Evolutionary conservation across 1,140 invertebrate species (phyloP).

Genomic region (Nasonia vitripennis): DNA sequence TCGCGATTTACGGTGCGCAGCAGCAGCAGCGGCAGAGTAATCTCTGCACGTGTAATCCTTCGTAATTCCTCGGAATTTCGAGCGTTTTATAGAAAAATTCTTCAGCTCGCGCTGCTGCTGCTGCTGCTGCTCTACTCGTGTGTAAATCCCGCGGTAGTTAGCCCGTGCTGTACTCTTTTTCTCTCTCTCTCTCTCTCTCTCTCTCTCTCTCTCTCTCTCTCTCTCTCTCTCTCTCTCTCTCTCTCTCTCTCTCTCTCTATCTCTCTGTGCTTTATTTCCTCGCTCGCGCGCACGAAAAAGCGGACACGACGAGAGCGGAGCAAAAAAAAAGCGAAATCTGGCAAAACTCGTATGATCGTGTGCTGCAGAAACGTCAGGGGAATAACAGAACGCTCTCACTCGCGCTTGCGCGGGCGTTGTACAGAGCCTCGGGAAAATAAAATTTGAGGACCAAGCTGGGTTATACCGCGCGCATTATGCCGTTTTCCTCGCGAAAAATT

Average conservation of each 20-base stretch:
- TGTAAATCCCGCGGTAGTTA: constrained; percentile 44
- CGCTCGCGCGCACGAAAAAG: not conserved
- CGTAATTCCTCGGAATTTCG: constrained; percentile 43
- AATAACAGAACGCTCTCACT: not conserved
- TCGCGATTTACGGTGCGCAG: not conserved
- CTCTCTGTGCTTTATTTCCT: constrained; percentile 31
- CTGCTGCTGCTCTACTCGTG: constrained; percentile 22
- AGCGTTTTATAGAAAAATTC: constrained; percentile 43
- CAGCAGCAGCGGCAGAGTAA: not conserved
- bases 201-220: too few species aligned
- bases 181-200: not conserved
- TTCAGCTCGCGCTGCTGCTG: not conserved
- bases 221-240: not conserved
- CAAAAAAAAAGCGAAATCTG: not conserved
- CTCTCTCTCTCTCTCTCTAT: not conserved
- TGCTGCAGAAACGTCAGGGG: not conserved
- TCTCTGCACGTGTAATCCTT: constrained; percentile 35
- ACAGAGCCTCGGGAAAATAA: constrained; percentile 34
- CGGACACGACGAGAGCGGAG: not conserved
- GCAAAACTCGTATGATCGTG: constrained; percentile 14
- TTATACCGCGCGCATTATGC: constrained; percentile 1
- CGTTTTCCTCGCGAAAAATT: not conserved
- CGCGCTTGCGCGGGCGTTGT: not conserved
- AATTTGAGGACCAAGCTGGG: constrained; percentile 26
- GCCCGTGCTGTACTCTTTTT: not conserved